Evolutionary conservation across 2,113 vertebrate species (phyloP), one percentile per base, ranked within the genome.

Genomic region (Sander vitreus): DNA sequence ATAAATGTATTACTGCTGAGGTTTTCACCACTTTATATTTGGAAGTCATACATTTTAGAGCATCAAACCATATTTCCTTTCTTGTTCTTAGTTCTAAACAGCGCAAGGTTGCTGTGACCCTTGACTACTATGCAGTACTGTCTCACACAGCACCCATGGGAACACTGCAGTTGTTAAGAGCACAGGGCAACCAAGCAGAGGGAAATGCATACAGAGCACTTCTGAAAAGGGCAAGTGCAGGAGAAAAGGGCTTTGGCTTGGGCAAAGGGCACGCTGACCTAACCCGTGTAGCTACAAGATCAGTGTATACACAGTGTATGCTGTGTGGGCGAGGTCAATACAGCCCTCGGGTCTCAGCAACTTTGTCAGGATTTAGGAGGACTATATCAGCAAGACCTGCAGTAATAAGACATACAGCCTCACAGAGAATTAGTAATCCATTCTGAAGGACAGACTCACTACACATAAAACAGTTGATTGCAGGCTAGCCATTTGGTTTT

Each of bases 251-350:
- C 85, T 87, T 16, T 76, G 73, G 76, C 88, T 76, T 58, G 82
- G 84, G 86, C 86, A 91, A 93, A 93, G 92, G 90, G 77, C 89
- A 91, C 81, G 19, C 65, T 87, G 89, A 93, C 88, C 88, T 60
- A 75, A 87, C 85, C 88, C 86, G 53, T 78, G 68, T 88, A 65
- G 80, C 86, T 73, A 82, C 84, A 81, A 85, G 86, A 85, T 87
- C 75, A 85, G 85, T 58, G 55, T 53, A 70, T 81, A 67, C 14
- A 62, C 67, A 70, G 73, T 60, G 51, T 85, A n/a, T 77, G 86
- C 88, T 84, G 59, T 50, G 68, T 67, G 39, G 73, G 66, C 39
- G 73, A 87, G 85, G 90, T 92, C 85, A 90, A 69, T 77, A 67
- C 69, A 74, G 77, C 89, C 89, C 85, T 77, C 30, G 1, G 84